Conservation (phyloP, 2,888 invertebrate species). For the Agelastica alni region DNA sequence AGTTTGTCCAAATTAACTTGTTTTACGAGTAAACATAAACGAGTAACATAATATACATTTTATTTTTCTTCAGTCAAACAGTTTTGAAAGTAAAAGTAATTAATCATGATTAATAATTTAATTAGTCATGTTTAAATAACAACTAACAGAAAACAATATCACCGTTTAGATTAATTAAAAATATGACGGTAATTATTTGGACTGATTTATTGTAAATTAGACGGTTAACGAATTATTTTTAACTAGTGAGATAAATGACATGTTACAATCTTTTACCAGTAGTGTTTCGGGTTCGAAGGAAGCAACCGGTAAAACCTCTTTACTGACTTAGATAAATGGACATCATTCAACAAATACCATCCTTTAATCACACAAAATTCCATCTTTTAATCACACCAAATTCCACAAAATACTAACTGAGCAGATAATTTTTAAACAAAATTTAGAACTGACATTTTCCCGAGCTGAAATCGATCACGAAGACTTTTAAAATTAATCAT, state of each 20-base stretch:
- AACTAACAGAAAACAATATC: constrained; percentile 6
- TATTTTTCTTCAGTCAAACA: no score
- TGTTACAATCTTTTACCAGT: constrained; percentile 36
- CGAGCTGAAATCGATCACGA: no score
- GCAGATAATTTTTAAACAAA: constrained; percentile 44
- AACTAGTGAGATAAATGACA: constrained; percentile 40
- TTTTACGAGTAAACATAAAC: no score
- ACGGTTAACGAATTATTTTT: constrained; percentile 37
- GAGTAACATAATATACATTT: no score
- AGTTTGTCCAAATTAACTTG: no score
- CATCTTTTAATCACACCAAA: constrained; percentile 56
- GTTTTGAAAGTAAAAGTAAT: no score
- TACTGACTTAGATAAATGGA: constrained; percentile 55
- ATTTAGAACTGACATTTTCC: no score
- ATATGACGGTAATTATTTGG: constrained; percentile 21
- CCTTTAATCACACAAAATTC: constrained; percentile 56
- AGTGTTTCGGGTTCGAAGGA: constrained; percentile 34
- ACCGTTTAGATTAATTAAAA: constrained; percentile 14
- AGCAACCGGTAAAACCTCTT: constrained; percentile 46
- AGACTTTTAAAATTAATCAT: no score
- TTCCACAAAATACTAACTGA: constrained; percentile 50
- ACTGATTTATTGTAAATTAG: constrained; percentile 30
- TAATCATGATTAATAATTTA: no score
- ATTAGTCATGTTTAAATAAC: no score
- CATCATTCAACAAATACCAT: constrained; percentile 56